Evolutionary conservation across 2,113 vertebrate species (phyloP).

Genomic region (Tragelaphus scriptus): DNA sequence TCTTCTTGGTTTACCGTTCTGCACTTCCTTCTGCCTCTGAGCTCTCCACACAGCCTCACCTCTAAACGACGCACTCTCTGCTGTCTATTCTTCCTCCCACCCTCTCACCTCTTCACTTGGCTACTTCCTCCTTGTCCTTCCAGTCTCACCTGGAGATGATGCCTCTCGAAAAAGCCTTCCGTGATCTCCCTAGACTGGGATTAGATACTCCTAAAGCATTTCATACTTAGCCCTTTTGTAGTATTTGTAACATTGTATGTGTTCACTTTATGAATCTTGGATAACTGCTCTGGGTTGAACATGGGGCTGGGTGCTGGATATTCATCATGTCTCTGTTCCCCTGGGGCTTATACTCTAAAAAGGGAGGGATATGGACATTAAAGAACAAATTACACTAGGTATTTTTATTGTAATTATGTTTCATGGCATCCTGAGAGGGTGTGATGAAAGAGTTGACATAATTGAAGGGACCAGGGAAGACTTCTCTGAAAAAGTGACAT

Average conservation of each 20-base stretch:
- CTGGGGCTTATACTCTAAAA: neutral
- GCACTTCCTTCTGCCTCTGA: neutral
- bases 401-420: neutral
- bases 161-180: neutral
- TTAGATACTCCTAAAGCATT: neutral
- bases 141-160: neutral
- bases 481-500: neutral
- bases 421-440: neutral
- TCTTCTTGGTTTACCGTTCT: neutral
- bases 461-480: neutral
- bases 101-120: neutral
- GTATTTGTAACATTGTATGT: neutral
- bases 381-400: neutral
- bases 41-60: neutral
- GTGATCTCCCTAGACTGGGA: neutral
- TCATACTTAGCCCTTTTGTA: neutral
- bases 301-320: neutral
- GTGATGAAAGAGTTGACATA: neutral
- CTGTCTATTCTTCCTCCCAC: neutral
- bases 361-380: neutral
- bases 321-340: neutral
- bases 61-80: neutral
- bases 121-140: neutral
- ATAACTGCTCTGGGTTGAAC: neutral
- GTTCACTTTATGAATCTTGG: neutral